phyloP scores from a whole-genome alignment of 2,113 vertebrate genomes.

The Pelusios castaneus region DNA sequence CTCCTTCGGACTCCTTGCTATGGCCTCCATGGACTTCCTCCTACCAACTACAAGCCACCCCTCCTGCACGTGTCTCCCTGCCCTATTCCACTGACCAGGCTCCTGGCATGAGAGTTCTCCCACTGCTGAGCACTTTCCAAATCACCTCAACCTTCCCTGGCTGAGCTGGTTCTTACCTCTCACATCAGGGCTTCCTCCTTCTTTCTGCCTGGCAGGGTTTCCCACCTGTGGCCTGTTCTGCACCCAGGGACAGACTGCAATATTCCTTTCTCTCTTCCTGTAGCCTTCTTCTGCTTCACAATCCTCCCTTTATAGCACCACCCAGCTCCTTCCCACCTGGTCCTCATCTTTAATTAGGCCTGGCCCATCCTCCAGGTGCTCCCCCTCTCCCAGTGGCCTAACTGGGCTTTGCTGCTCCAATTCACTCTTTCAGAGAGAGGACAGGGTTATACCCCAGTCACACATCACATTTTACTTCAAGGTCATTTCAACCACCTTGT shows the following conservation, averaged over 20 bases:
- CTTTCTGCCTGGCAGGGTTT: no score
- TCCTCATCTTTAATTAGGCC: neutral
- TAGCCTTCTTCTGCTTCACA: neutral
- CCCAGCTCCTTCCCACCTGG: neutral
- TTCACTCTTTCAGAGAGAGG: neutral
- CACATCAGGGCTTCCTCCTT: neutral
- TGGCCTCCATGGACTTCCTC: neutral
- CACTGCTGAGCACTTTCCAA: neutral
- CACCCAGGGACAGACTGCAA: neutral
- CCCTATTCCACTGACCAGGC: neutral
- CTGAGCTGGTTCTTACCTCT: no score
- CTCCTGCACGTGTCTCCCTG: neutral
- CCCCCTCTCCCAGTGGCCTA: neutral
- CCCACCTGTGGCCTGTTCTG: neutral
- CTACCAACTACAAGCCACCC: neutral
- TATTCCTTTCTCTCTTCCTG: neutral
- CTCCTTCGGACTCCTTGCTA: no score
- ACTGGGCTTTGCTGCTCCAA: neutral
- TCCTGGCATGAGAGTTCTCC: neutral
- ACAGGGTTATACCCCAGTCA: fast-evolving
- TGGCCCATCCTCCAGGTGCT: neutral
- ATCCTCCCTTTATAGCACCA: neutral
- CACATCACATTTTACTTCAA: neutral
- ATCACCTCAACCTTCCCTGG: neutral
- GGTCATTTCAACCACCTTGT: neutral